Evolutionary conservation across 2,113 vertebrate genomes (phyloP).

Genomic region (Vombatus ursinus): DNA sequence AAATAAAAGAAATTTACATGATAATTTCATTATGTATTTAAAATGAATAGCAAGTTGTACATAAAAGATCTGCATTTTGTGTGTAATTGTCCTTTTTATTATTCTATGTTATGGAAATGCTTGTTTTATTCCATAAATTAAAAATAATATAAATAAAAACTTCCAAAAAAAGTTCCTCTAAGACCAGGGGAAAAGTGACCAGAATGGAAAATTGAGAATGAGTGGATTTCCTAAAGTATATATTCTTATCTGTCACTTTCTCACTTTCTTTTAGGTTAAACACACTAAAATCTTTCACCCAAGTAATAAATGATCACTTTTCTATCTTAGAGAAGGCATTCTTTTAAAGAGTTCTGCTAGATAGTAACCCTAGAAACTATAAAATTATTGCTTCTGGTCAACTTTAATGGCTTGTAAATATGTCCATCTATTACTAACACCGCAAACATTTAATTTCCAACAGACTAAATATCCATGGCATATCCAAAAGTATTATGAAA

Average conservation of each 20-base stretch:
- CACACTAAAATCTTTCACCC: neutral
- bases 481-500: neutral
- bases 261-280: neutral
- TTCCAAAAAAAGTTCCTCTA: neutral
- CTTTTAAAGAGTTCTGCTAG: neutral
- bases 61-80: neutral
- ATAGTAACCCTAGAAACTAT: neutral
- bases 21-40: neutral
- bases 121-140: neutral
- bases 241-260: neutral
- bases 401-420: neutral
- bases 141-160: neutral
- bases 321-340: constrained; percentile 19
- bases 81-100: neutral
- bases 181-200: neutral
- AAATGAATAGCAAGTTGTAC: neutral
- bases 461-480: neutral
- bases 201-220: neutral
- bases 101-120: neutral
- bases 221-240: neutral
- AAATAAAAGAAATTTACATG: too few relatives aligned
- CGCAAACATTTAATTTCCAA: neutral
- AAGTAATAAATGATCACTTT: neutral
- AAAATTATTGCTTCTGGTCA: neutral
- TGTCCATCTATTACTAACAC: neutral